Evolutionary conservation across 2,797 vertebrate genomes (phyloP).

Genomic region (Platalea minor): DNA sequence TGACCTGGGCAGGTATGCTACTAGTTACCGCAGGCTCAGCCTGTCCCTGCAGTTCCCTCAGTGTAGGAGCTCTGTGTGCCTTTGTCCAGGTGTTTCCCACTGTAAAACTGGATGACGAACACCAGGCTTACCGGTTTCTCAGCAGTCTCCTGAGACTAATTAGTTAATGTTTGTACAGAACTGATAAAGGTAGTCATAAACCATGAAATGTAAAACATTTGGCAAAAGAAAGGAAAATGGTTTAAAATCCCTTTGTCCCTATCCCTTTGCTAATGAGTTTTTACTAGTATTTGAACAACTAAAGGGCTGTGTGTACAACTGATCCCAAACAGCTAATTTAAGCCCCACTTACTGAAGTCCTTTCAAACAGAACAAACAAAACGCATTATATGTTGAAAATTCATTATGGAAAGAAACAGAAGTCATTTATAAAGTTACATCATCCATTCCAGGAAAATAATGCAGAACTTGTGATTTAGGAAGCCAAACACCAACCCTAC

Average conservation of each 20-base stretch:
- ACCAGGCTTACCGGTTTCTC: background rate
- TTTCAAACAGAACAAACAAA: slow-evolving; percentile 25
- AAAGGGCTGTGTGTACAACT: background rate
- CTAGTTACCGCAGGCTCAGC: background rate
- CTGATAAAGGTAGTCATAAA: background rate
- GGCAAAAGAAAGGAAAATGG: background rate
- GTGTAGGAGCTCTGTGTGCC: background rate
- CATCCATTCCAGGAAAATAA: slow-evolving; percentile 54
- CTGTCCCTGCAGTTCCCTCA: background rate
- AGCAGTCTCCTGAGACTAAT: background rate
- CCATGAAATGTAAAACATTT: background rate
- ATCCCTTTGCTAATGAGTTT: background rate
- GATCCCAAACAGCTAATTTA: slow-evolving; percentile 8
- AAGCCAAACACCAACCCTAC: background rate
- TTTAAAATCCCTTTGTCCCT: background rate
- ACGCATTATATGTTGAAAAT: slow-evolving; percentile 2
- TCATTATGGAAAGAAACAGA: slow-evolving; percentile 34
- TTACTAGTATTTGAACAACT: background rate
- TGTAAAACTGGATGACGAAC: background rate
- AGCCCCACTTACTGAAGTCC: background rate
- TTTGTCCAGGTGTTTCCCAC: background rate
- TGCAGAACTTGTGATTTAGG: slow-evolving; percentile 26
- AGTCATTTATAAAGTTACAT: slow-evolving; percentile 14
- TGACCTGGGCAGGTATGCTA: background rate
- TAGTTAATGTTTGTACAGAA: background rate